phyloP scores from a whole-genome alignment of 2,797 vertebrate genomes.

The Molossus alvarezi region DNA sequence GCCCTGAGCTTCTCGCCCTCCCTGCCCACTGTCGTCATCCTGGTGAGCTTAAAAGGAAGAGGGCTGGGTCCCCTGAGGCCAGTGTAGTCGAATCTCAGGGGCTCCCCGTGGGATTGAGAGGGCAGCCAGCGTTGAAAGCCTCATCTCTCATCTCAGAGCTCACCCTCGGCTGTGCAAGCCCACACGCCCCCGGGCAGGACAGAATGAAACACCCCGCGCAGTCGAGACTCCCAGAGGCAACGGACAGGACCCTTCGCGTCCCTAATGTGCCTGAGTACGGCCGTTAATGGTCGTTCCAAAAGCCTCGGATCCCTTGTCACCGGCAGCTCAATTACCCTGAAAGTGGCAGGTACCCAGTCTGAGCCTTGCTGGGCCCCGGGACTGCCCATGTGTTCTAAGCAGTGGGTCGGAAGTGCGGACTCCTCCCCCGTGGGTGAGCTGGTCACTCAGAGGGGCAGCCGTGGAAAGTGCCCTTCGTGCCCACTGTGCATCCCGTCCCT shows the following conservation, averaged over 20 bases:
- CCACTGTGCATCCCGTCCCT: constrained; percentile 30
- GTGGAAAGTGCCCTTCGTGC: neutral
- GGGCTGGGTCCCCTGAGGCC: neutral
- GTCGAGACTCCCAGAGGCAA: too few species aligned
- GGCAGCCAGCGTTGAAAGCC: neutral
- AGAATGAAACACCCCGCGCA: fast-evolving
- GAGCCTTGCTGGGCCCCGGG: constrained; percentile 45
- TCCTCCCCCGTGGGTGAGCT: neutral
- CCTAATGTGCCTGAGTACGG: neutral
- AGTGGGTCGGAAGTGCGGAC: neutral
- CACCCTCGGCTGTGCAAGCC: neutral
- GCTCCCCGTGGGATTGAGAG: neutral
- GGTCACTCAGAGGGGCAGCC: constrained; percentile 30
- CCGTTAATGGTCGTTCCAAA: neutral
- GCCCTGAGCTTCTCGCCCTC: fast-evolving
- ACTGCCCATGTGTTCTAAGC: constrained; percentile 79
- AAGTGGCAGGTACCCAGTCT: constrained; percentile 7
- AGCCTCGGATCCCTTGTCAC: neutral
- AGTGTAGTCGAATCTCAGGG: neutral
- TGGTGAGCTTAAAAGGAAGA: neutral
- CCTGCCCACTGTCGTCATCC: too few species aligned
- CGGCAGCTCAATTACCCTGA: neutral
- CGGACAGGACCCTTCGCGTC: fast-evolving
- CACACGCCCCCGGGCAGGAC: fast-evolving
- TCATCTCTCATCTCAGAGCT: too few species aligned